Evolutionary conservation across 2,113 vertebrate species (phyloP).

Genomic region (Ptyas mucosa): DNA sequence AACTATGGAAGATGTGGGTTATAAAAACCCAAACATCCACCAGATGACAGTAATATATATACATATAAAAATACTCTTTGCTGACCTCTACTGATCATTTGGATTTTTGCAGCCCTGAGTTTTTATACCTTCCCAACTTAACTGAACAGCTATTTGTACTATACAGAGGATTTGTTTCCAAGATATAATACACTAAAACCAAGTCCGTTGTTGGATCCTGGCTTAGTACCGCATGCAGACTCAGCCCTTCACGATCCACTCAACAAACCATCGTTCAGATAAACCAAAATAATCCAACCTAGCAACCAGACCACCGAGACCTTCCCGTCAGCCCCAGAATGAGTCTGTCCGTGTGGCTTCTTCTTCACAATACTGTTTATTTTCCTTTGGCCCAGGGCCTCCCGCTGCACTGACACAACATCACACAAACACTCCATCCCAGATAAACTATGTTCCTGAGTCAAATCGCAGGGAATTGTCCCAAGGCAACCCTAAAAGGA

Average conservation of each 20-base stretch:
- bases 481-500: background rate
- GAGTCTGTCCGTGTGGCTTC: background rate
- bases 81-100: background rate
- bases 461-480: background rate
- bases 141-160: background rate
- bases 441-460: background rate
- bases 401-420: background rate
- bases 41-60: background rate
- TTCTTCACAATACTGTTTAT: background rate
- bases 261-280: background rate
- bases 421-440: background rate
- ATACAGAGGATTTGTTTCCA: background rate
- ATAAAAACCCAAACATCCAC: background rate
- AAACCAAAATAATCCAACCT: background rate
- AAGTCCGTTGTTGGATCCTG: background rate
- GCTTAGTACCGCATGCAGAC: background rate
- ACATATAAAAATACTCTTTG: background rate
- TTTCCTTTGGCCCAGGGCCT: background rate
- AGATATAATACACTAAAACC: background rate
- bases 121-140: background rate
- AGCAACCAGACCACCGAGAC: background rate
- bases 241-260: background rate
- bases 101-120: background rate
- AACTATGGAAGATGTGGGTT: background rate
- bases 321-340: background rate